Evolutionary conservation across 2,113 vertebrate species (phyloP).

Genomic region (Rhinichthys klamathensis): DNA sequence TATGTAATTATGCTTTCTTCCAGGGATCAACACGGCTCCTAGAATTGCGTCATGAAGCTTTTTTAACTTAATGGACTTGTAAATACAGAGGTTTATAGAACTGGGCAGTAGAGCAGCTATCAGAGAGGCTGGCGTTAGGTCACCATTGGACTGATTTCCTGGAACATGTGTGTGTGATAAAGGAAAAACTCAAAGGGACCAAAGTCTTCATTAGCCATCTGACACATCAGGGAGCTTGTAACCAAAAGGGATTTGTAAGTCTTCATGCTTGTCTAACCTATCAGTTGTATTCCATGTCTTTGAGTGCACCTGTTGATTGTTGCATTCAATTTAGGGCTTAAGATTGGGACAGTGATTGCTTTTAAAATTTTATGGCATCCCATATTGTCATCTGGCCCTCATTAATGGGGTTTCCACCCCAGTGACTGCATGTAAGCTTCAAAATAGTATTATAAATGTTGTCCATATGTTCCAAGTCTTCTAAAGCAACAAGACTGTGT

Average conservation of each 20-base stretch:
- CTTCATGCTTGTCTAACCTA: conserved; percentile 10
- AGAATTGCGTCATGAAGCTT: conserved; percentile 44
- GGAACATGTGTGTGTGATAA: conserved; percentile 56
- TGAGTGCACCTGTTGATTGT: conserved; percentile 5
- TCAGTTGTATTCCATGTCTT: background rate
- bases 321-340: conserved; percentile 41
- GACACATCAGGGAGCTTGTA: conserved; percentile 45
- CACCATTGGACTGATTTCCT: conserved; percentile 59
- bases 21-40: background rate
- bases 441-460: background rate
- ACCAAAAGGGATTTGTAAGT: conserved; percentile 34
- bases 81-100: conserved; percentile 56
- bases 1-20: conserved; percentile 27
- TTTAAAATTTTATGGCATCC: background rate
- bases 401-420: conserved; percentile 8
- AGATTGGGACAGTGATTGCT: conserved; percentile 18
- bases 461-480: background rate
- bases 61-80: conserved; percentile 46
- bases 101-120: conserved; percentile 52
- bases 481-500: background rate
- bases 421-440: background rate
- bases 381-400: background rate
- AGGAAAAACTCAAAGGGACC: conserved; percentile 51
- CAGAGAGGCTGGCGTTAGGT: conserved; percentile 62
- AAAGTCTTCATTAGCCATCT: conserved; percentile 38